Percentiles rank a stretch among this genome's conserved stretches.
Conservation (phyloP, 2,113 vertebrate genomes). For the Hippopotamus amphibius region DNA sequence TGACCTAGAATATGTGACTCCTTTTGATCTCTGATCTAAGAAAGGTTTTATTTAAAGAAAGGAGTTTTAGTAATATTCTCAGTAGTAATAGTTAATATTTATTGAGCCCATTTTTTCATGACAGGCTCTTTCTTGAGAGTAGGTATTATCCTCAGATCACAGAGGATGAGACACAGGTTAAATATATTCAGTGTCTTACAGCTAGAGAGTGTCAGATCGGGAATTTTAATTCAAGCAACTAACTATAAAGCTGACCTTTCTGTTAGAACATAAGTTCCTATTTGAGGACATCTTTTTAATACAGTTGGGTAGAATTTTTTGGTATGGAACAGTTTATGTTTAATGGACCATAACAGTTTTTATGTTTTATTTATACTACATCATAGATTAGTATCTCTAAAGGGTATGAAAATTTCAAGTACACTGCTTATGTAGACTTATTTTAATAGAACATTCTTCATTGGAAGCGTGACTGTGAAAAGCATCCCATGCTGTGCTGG, state of each 20-base stretch:
- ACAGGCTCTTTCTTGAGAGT: neutral
- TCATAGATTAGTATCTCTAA: conserved; percentile 6
- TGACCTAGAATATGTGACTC: neutral
- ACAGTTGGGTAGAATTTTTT: neutral
- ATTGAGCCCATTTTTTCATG: neutral
- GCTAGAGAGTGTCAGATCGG: neutral
- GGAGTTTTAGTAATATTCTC: neutral
- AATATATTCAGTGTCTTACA: neutral
- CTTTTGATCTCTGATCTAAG: neutral
- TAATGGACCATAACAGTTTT: neutral
- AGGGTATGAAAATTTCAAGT: neutral
- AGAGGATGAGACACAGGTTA: neutral
- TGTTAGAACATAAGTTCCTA: neutral
- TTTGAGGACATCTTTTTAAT: neutral
- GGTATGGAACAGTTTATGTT: neutral
- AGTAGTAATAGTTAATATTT: neutral
- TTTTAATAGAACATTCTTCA: conserved; percentile 8
- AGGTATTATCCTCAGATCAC: neutral
- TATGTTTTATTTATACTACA: neutral
- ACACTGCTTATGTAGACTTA: neutral
- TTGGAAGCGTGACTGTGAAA: conserved; percentile 6
- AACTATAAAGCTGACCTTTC: neutral
- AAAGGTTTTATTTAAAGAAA: conserved; percentile 29
- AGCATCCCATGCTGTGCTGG: neutral
- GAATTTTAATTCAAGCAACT: conserved; percentile 40